Evolutionary conservation across 2,797 vertebrate genomes (phyloP).

Genomic region (Discoglossus pictus): DNA sequence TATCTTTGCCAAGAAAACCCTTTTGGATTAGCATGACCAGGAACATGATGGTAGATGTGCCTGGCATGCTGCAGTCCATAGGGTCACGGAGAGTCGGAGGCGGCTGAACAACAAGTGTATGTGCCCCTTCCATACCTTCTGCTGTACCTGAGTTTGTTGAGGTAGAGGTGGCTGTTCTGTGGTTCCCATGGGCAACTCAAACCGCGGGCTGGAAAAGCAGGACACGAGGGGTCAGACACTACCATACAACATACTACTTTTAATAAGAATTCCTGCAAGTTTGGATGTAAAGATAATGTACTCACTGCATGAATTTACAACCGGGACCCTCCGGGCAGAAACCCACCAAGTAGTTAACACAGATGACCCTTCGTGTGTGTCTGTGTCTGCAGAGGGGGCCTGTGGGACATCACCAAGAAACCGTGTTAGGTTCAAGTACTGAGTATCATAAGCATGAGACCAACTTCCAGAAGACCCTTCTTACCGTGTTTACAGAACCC

Average conservation of each 20-base stretch:
- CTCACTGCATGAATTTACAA: conserved; percentile 99
- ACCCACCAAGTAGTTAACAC: conserved; percentile 95
- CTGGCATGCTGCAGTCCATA: no score
- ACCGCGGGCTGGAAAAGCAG: conserved; percentile 82
- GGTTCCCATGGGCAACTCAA: conserved; percentile 96
- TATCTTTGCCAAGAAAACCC: no score
- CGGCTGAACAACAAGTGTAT: no score
- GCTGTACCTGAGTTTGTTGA: conserved; percentile 83
- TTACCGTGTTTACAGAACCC: conserved; percentile 98
- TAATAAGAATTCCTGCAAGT: no score
- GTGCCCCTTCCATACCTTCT: no score
- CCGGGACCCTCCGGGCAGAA: conserved; percentile 95
- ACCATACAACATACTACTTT: background rate
- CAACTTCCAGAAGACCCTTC: conserved; percentile 40
- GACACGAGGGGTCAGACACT: background rate
- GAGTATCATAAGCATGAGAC: background rate
- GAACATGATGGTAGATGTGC: no score
- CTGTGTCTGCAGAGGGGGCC: conserved; percentile 96
- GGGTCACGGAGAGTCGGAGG: no score
- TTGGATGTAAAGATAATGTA: no score
- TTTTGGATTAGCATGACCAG: no score
- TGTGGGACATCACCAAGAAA: conserved; percentile 54
- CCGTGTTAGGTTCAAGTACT: background rate
- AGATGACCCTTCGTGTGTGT: conserved; percentile 95
- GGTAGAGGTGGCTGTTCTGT: conserved; percentile 92